Evolutionary conservation across 2,888 invertebrate species (phyloP), one percentile per base, ranked within the genome.

Genomic region (Tenthredo livida): DNA sequence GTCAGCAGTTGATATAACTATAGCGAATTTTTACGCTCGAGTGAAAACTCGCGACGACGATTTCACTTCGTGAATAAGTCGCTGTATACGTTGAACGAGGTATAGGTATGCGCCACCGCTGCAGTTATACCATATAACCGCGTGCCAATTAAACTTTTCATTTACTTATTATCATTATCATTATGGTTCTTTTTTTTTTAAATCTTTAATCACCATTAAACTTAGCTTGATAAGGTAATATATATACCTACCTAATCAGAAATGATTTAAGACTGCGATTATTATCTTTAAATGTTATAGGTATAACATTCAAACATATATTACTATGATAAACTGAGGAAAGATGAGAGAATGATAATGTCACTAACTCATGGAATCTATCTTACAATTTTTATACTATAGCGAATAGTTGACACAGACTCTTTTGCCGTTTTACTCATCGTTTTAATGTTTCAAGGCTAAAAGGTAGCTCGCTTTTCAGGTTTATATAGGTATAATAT

Each of bases 11-110:
- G n/a, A n/a, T n/a, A 72, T 72, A 72, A 17, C n/a, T 72, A 72
- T 37, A 70, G 12, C 37, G 1, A 17, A 61, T 25, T 25, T 61
- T 61, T 21, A 61, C 25, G 25, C 61, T 47, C 21, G 25, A 54
- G 77, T 77, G 77, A 77, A 77, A 77, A 77, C 43, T 29, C 43
- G 40, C 40, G 29, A 33, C 40, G 29, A 33, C 77, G 77, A 77
- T 77, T 77, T 77, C 77, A 77, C 77, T 50, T 77, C 77, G 54
- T 47, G 77, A 77, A 50, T 54, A 77, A 50, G 29, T 50, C 29
- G 7, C 37, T 17, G 77, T n/a, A 37, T 37, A 33, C 33, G 17
- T 15, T 61, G 4, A 12, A 21, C 21, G n/a, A 5, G 40, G 21
- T 21, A n/a, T 21, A 33, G 17, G n/a, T 21, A 37, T 17, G n/a